Conservation (phyloP, 1,140 invertebrate species). For the Drosophila truncata region DNA sequence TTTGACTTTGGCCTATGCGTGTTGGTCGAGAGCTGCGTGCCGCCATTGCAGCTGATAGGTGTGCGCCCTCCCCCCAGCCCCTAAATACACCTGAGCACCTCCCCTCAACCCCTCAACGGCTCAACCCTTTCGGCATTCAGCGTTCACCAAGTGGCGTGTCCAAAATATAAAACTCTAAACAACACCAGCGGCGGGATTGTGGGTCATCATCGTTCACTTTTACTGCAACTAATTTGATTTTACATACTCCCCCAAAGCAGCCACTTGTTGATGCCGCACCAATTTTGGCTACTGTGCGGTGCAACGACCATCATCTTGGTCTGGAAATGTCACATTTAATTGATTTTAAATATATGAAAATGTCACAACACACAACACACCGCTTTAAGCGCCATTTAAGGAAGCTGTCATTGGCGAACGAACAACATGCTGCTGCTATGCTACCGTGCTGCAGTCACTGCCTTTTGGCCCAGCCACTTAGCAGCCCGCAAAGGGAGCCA, state of each 20-base stretch:
- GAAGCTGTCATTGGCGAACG: conserved; percentile 63
- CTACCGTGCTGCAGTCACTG: conserved; percentile 37
- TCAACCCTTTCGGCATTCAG: conserved; percentile 37
- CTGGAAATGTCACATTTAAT: conserved; percentile 72
- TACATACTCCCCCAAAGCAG: conserved; percentile 13
- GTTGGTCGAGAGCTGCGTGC: conserved; percentile 69
- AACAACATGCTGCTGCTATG: conserved; percentile 35
- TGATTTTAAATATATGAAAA: conserved; percentile 70
- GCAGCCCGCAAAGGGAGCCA: conserved; percentile 24
- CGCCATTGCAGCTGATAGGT: conserved; percentile 50
- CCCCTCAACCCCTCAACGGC: neutral
- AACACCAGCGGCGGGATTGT: conserved; percentile 35
- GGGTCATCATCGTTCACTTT: conserved; percentile 57
- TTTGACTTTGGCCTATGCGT: conserved; percentile 68
- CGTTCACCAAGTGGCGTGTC: conserved; percentile 77
- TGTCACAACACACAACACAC: conserved; percentile 62
- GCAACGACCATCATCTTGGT: neutral
- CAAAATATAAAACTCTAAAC: conserved; percentile 59
- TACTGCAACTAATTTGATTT: conserved; percentile 62
- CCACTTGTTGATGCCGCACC: conserved; percentile 30
- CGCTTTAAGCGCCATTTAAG: conserved; percentile 80
- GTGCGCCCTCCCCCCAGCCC: conserved; percentile 35
- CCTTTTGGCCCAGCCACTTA: conserved; percentile 34
- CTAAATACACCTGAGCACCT: conserved; percentile 3
- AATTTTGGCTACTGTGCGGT: neutral